phyloP scores from a whole-genome alignment of 2,888 invertebrate genomes.

The Agrochola circellaris region DNA sequence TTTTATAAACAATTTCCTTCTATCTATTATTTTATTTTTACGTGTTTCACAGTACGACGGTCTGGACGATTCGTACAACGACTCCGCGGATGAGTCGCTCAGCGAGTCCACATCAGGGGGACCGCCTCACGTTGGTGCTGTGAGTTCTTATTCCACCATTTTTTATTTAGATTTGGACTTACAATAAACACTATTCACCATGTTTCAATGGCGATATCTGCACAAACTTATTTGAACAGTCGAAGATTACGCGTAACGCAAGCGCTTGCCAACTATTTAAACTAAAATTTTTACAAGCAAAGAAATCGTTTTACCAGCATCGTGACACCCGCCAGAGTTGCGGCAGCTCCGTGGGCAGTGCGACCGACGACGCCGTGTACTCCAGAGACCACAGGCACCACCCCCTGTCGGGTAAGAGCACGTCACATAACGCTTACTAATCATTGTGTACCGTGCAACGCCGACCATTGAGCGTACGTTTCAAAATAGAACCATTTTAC shows the following conservation, averaged over 20 bases:
- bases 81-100: conserved; percentile 89
- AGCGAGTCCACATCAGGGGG: conserved; percentile 91
- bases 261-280: neutral
- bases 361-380: conserved; percentile 85
- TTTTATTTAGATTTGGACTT: neutral
- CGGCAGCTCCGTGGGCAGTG: conserved; percentile 87
- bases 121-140: conserved; percentile 82
- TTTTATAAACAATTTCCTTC: neutral
- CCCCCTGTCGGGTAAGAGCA: conserved; percentile 81
- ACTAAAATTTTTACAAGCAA: neutral
- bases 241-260: neutral
- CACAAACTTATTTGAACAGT: neutral
- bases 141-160: conserved; percentile 68
- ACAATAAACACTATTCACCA: neutral
- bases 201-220: neutral
- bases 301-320: conserved; percentile 66
- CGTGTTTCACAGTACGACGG: conserved; percentile 92
- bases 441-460: conserved; percentile 52
- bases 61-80: conserved; percentile 93
- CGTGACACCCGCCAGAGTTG: conserved; percentile 87
- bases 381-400: conserved; percentile 84
- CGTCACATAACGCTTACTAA: conserved; percentile 35
- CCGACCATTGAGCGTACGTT: conserved; percentile 42
- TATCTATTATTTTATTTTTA: neutral
- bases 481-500: conserved; percentile 17